Evolutionary conservation across 2,888 invertebrate species (phyloP).

Genomic region (Sminthurinus aureus): DNA sequence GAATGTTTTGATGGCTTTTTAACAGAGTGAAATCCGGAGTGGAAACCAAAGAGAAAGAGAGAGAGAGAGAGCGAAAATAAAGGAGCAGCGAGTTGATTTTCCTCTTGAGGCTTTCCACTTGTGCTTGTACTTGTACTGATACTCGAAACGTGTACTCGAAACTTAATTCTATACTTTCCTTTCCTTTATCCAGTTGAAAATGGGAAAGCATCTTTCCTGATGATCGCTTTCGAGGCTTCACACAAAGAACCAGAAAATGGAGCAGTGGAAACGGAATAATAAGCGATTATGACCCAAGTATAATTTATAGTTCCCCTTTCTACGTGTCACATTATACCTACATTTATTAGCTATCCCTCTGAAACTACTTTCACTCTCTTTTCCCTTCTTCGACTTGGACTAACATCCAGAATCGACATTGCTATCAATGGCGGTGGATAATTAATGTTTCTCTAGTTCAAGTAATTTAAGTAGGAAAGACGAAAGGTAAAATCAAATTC

Average conservation of each 20-base stretch:
- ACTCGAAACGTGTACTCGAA: no score
- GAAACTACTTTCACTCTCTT: not conserved
- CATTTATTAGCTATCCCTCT: conserved; percentile 20
- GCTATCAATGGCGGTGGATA: not conserved
- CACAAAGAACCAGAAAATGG: conserved; percentile 30
- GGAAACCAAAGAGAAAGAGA: no score
- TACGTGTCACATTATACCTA: conserved; percentile 39
- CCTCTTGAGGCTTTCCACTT: conserved; percentile 21
- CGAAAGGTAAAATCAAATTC: no score
- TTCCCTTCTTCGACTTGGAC: not conserved
- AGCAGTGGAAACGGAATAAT: conserved; percentile 7
- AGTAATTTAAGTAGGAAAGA: no score
- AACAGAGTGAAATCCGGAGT: no score
- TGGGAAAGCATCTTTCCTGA: conserved; percentile 38
- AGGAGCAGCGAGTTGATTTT: conserved; percentile 16
- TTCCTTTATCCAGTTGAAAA: not conserved
- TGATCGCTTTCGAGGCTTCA: not conserved
- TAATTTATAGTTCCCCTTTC: conserved; percentile 39
- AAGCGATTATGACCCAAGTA: conserved; percentile 39
- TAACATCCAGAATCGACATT: no score
- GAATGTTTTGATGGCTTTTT: conserved; percentile 38
- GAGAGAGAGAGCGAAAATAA: no score
- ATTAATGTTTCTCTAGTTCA: no score
- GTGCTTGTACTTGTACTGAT: no score
- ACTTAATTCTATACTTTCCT: not conserved